Percentiles rank a stretch among this genome's conserved stretches.
phyloP scores from a whole-genome alignment of 2,797 vertebrate species.

The Dallia pectoralis region DNA sequence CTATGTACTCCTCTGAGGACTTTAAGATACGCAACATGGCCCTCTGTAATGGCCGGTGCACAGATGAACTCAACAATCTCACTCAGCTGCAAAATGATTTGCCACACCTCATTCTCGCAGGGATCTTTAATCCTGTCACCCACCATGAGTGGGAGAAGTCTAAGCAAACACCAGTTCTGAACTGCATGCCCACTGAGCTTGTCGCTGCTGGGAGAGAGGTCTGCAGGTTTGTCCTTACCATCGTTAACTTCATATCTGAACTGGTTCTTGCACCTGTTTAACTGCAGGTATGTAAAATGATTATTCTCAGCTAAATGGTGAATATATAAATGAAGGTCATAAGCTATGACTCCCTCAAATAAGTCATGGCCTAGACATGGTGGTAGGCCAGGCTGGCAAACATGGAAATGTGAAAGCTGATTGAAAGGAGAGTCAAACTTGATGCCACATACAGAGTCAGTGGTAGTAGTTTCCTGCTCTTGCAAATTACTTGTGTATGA shows the following conservation, averaged over 20 bases:
- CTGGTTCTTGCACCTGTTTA: conserved; percentile 1
- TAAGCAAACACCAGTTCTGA: conserved; percentile 7
- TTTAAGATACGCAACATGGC: conserved; percentile 3
- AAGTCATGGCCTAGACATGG: conserved; percentile 19
- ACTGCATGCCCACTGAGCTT: conserved; percentile 11
- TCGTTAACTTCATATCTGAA: conserved; percentile 10
- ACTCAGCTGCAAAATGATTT: too few species aligned
- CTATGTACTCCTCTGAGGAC: conserved; percentile 32
- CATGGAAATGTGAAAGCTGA: conserved; percentile 7
- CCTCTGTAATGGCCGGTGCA: background rate
- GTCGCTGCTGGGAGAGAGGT: background rate
- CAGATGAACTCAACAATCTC: background rate
- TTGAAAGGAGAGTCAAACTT: conserved; percentile 17
- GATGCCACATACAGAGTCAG: background rate
- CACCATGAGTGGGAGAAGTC: background rate
- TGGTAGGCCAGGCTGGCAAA: conserved; percentile 13
- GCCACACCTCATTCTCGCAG: too few species aligned
- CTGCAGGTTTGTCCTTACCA: background rate
- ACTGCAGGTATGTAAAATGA: conserved; percentile 5
- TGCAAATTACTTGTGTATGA: background rate
- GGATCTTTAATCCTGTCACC: too few species aligned
- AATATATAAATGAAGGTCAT: background rate
- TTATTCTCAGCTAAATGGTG: conserved; percentile 1
- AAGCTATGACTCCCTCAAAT: conserved; percentile 13
- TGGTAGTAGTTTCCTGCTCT: background rate